Conservation (phyloP, 2,888 invertebrate species). For the Ditula angustiorana region DNA sequence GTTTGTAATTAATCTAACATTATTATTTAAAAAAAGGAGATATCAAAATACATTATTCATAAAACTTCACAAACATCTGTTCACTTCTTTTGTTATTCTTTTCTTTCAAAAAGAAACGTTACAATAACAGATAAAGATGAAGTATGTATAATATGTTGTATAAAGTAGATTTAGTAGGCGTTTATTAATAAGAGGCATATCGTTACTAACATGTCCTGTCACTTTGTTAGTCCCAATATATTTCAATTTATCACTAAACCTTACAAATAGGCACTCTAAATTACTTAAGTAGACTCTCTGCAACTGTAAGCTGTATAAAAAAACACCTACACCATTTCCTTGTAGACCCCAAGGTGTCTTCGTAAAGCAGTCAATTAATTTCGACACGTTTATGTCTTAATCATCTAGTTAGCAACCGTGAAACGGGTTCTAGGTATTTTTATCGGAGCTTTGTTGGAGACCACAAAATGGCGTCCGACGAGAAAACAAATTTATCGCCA, state of each 20-base stretch:
- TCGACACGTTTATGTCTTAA: constrained; percentile 37
- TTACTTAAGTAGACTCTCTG: not conserved
- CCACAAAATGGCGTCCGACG: constrained; percentile 20
- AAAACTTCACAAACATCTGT: not conserved
- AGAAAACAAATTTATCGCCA: constrained; percentile 12
- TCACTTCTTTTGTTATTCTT: no score
- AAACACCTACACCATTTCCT: constrained; percentile 39
- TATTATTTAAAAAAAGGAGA: not conserved
- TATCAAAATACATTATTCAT: no score
- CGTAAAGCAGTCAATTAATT: constrained; percentile 30
- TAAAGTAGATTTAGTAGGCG: no score
- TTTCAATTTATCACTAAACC: no score
- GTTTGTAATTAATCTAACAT: not conserved
- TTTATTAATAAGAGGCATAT: no score
- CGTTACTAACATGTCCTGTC: no score
- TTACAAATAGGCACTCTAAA: not conserved
- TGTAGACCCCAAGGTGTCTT: constrained; percentile 33
- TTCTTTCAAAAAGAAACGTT: no score
- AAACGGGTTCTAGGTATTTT: constrained; percentile 21
- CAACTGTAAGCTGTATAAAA: constrained; percentile 15
- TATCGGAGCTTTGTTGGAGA: constrained; percentile 18
- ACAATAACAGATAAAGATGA: no score
- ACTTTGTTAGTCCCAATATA: no score
- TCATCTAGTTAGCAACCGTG: constrained; percentile 27
- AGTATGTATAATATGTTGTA: no score